Evolutionary conservation across 1,140 invertebrate species (phyloP), one percentile per base, ranked within the genome.

Genomic region (Drosophila nigromelanica): DNA sequence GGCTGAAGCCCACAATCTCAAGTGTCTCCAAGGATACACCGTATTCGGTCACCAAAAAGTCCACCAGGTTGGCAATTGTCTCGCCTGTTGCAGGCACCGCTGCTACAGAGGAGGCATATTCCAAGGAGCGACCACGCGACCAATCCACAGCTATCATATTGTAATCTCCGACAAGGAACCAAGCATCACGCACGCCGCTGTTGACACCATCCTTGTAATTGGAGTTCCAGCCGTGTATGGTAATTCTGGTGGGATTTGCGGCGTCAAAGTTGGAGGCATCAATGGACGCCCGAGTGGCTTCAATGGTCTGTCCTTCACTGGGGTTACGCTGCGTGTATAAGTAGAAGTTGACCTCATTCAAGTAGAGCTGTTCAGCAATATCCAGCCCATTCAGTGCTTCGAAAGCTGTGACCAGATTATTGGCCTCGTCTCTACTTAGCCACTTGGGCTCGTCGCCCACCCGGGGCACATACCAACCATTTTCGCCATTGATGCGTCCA

Each of bases 1-100:
- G 90, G 50, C 95, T 95, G 71, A 95, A 95, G 5, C 95, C 95
- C 30, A 95, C 93, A 0, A 95, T 75, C 76, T 94, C 94, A 0
- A 94, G 91, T 11, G 93, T 92, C 10, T 93, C 81, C 58, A 94
- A 90, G 1, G 92, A 90, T 0, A 95, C 90, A 12, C 92, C 92
- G 15, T 92, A 92, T 0, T 73, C 42, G 0, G 51, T 30, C 2
- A 93, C 76, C 1, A 95, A 75, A 79, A 92, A 93, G 18, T 92
- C 79, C 3, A 95, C 74, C 14, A 95, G 93, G 2, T 89, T 61
- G 2, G 92, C 93, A 1, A 94, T 58, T n/a, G 81, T 80, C 12
- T 90, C 52, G 4, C 85, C 90, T 4, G 91, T 71, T 8, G 68
- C 59, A 2, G 52, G 0, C 1, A 86, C 89, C 14, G 75, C 76